Conservation (phyloP, 1,140 invertebrate genomes). For the Drosophila cardini region DNA sequence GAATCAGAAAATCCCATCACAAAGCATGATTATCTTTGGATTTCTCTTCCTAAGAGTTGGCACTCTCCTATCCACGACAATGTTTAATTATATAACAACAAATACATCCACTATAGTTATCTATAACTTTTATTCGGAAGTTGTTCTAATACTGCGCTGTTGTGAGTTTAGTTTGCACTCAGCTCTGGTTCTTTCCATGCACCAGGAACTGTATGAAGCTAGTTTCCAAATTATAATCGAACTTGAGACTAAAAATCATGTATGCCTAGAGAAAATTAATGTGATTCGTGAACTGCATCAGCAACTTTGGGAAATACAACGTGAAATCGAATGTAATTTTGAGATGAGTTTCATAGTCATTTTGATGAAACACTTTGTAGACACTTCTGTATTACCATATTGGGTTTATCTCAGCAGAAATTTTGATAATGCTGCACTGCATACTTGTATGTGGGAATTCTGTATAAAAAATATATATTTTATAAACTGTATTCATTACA, state of each 20-base stretch:
- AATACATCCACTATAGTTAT: neutral
- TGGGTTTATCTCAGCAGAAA: conserved; percentile 23
- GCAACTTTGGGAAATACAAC: conserved; percentile 24
- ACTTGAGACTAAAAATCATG: neutral
- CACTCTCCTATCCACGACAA: conserved; percentile 2
- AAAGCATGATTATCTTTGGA: neutral
- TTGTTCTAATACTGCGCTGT: conserved; percentile 25
- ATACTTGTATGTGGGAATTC: conserved; percentile 4
- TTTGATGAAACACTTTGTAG: conserved; percentile 34
- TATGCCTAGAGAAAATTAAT: neutral
- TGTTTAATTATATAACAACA: neutral
- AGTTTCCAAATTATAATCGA: neutral
- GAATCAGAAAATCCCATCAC: neutral
- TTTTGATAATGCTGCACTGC: neutral
- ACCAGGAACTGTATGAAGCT: conserved; percentile 18
- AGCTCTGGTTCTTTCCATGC: conserved; percentile 13
- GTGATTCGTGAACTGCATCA: conserved; percentile 35
- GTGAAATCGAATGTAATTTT: conserved; percentile 33
- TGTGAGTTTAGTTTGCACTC: conserved; percentile 30
- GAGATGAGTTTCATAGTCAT: conserved; percentile 13
- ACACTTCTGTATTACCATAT: conserved; percentile 27
- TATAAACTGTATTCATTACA: no score
- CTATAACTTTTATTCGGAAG: conserved; percentile 31
- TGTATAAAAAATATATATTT: no score
- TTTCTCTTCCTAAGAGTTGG: conserved; percentile 14